phyloP scores from a whole-genome alignment of 2,113 vertebrate species.

The Vombatus ursinus region DNA sequence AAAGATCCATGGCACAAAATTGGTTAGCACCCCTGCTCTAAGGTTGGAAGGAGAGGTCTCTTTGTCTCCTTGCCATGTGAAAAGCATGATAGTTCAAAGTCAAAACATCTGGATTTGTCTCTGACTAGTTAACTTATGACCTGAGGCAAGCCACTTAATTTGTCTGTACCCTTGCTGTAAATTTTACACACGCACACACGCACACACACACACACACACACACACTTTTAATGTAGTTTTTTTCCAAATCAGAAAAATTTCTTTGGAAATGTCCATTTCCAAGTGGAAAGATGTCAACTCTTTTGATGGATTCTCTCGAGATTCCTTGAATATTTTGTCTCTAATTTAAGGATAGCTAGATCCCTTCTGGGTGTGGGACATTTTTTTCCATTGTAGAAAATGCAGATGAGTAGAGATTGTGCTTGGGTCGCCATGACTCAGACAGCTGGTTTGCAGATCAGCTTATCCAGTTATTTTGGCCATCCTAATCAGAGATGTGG shows the following conservation, averaged over 20 bases:
- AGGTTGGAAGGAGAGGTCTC: too few relatives aligned
- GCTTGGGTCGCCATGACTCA: neutral
- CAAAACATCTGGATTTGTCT: too few relatives aligned
- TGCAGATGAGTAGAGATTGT: neutral
- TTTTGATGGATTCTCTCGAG: neutral
- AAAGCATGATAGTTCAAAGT: too few relatives aligned
- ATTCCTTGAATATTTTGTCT: neutral
- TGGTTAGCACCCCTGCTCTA: too few relatives aligned
- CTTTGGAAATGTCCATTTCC: neutral
- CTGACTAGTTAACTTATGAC: too few relatives aligned
- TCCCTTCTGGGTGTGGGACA: neutral
- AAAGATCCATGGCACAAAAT: too few relatives aligned
- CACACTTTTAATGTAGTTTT: neutral
- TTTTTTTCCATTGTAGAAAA: slow-evolving; percentile 18
- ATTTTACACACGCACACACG: neutral
- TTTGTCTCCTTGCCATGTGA: too few relatives aligned
- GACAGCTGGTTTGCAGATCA: neutral
- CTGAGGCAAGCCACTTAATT: neutral
- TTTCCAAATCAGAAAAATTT: neutral
- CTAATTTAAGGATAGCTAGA: neutral
- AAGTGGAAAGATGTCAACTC: neutral
- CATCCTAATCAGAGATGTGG: neutral
- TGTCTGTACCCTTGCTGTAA: neutral
- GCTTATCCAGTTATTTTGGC: neutral
- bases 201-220: too few relatives aligned